Evolutionary conservation across 1,140 invertebrate species (phyloP), one percentile per base, ranked within the genome.

Genomic region (Orchesella cincta): DNA sequence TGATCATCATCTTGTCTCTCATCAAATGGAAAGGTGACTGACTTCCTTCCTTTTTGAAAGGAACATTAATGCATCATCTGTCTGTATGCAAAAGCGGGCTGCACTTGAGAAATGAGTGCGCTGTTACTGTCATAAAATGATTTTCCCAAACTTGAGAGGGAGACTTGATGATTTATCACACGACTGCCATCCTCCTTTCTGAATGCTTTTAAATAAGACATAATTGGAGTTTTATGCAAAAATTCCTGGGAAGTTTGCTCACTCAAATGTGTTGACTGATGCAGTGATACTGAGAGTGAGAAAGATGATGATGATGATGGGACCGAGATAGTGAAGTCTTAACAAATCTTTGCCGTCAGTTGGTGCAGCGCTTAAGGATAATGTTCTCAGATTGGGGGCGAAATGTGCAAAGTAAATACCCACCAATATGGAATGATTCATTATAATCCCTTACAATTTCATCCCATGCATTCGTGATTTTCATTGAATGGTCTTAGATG

Each of bases 11-110:
- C 31, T 12, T 31, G 8, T 67, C 54, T 67, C 26, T 31, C 62
- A 67, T 31, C 31, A 31, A 33, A 67, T 29, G 31, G 26, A 67
- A 67, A 33, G 62, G 62, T 67, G 62, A 67, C 62, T 67, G 62
- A 67, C 62, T 67, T 67, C 62, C 62, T 33, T 67, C 31, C 31
- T 33, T 31, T 2, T 23, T 8, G 39, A 46, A 5, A 8, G 5
- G 18, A 46, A 18, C 39, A 46, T 18, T 8, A 46, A 18, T 46
- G 39, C 39, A 46, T 20, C 39, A 46, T 46, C 8, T 46, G 20
- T 8, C 8, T 12, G 20, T 12, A 46, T 46, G 39, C 39, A 46
- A 46, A 20, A 46, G 8, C 8, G 20, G 20, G 8, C 39, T 12
- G 8, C 20, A 8, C 8, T 46, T 46, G 8, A 46, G 39, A 46